Evolutionary conservation across 37 sponge, comb jelly and placozoan species (phyloP).

Genomic region (Tethya wilhelma): DNA sequence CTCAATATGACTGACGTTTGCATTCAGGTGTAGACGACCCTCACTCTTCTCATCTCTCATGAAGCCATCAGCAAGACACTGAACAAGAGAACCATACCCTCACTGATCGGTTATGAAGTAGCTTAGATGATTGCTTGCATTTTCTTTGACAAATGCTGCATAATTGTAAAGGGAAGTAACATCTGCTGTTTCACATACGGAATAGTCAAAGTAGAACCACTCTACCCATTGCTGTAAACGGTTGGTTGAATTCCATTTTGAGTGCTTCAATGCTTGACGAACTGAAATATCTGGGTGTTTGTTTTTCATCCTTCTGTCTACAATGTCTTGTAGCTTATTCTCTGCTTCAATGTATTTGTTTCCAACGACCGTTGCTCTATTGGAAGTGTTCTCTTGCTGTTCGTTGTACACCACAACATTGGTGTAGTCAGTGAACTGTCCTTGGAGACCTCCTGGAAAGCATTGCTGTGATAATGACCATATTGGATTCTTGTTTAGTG

Average conservation of each 20-base stretch:
- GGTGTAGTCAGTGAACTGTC: background rate
- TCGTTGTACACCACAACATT: background rate
- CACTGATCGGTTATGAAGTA: slow-evolving; percentile 59
- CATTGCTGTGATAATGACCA: slow-evolving; percentile 14
- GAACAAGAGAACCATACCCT: slow-evolving; percentile 34
- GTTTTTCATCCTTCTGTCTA: background rate
- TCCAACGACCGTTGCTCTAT: too few species aligned
- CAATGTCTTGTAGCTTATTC: background rate
- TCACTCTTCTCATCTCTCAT: slow-evolving; percentile 11
- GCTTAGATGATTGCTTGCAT: background rate
- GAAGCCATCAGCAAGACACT: slow-evolving; percentile 40
- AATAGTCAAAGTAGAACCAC: slow-evolving; percentile 43
- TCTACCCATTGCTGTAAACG: slow-evolving; percentile 32
- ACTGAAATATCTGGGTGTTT: slow-evolving; percentile 32
- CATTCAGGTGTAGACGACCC: slow-evolving; percentile 33
- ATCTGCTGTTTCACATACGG: slow-evolving; percentile 24
- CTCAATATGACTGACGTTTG: slow-evolving; percentile 38
- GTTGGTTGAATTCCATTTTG: slow-evolving; percentile 30
- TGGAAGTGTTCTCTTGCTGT: background rate
- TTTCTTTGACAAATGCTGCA: slow-evolving; percentile 10
- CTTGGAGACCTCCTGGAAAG: slow-evolving; percentile 36
- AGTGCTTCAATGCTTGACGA: slow-evolving; percentile 10
- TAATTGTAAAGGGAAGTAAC: slow-evolving; percentile 10
- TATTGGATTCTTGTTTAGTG: slow-evolving; percentile 27
- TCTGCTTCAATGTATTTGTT: too few species aligned